A percentile compares a stretch with the other conserved stretches of the same genome.
phyloP scores from a whole-genome alignment of 2,888 invertebrate genomes.

The Himalopsyche kuldschensis region DNA sequence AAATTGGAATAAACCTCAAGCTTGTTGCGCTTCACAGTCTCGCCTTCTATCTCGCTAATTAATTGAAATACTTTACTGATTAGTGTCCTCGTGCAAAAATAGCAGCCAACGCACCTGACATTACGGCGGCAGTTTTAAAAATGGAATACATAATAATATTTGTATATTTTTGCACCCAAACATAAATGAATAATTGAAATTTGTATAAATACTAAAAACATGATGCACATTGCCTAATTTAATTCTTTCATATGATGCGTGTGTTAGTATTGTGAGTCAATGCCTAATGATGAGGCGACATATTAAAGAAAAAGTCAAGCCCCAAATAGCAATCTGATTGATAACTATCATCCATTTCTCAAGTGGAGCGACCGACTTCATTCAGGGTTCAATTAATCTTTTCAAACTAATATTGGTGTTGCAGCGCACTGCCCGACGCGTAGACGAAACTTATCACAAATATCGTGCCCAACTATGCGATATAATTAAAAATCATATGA shows the following conservation, averaged over 20 bases:
- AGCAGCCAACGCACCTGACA: constrained; percentile 43
- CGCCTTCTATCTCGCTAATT: constrained; percentile 57
- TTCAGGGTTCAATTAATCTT: background rate
- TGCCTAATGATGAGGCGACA: background rate
- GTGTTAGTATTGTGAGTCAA: too few species aligned
- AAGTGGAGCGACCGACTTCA: background rate
- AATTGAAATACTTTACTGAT: constrained; percentile 60
- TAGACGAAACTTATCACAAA: background rate
- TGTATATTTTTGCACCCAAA: background rate
- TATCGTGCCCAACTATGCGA: background rate
- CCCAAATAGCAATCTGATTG: background rate
- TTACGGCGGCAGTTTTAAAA: background rate
- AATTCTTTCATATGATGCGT: too few species aligned
- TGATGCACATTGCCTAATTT: too few species aligned
- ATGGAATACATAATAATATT: constrained; percentile 29
- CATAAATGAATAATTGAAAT: too few species aligned
- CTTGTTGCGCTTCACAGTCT: too few species aligned
- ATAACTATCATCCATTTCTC: background rate
- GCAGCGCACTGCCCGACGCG: background rate
- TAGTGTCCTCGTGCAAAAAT: constrained; percentile 59
- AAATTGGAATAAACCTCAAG: too few species aligned
- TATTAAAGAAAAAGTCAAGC: background rate
- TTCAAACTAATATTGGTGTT: background rate
- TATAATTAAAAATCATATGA: background rate
- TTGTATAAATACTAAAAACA: too few species aligned